A percentile compares a stretch with the other conserved stretches of the same genome.
Evolutionary conservation across 2,113 vertebrate genomes (phyloP).

Genomic region (Platanista minor): DNA sequence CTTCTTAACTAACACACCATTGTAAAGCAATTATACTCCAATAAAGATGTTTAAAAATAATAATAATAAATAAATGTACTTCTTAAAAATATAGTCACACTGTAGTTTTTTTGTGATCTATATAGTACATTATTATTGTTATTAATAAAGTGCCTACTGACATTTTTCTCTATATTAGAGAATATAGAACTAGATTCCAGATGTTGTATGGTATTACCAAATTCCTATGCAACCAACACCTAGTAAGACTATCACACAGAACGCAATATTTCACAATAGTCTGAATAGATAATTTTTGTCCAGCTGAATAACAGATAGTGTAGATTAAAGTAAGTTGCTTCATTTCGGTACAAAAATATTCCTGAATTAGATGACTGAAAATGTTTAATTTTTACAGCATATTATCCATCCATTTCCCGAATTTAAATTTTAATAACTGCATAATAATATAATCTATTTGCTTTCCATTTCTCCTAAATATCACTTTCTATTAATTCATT

Average conservation of each 20-base stretch:
- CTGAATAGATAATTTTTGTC: constrained; percentile 53
- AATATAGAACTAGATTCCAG: constrained; percentile 55
- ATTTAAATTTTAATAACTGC: constrained; percentile 44
- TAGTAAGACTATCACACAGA: constrained; percentile 27
- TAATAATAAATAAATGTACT: neutral
- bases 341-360: constrained; percentile 59
- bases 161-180: constrained; percentile 24
- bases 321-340: constrained; percentile 62
- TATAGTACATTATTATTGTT: neutral
- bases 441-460: neutral
- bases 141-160: constrained; percentile 56
- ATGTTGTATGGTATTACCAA: constrained; percentile 27
- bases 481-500: neutral
- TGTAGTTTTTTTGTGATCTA: constrained; percentile 48
- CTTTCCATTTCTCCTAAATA: constrained; percentile 20
- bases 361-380: constrained; percentile 63
- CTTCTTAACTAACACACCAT: neutral
- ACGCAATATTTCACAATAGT: constrained; percentile 60
- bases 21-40: no score
- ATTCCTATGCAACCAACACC: constrained; percentile 60
- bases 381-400: constrained; percentile 43
- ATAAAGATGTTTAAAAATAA: no score
- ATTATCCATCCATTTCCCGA: constrained; percentile 33
- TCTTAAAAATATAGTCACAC: constrained; percentile 38
- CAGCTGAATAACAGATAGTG: constrained; percentile 60